A percentile compares a stretch with the other conserved stretches of the same genome.
phyloP scores from a whole-genome alignment of 1,140 invertebrate species.

The Lucilia cuprina region DNA sequence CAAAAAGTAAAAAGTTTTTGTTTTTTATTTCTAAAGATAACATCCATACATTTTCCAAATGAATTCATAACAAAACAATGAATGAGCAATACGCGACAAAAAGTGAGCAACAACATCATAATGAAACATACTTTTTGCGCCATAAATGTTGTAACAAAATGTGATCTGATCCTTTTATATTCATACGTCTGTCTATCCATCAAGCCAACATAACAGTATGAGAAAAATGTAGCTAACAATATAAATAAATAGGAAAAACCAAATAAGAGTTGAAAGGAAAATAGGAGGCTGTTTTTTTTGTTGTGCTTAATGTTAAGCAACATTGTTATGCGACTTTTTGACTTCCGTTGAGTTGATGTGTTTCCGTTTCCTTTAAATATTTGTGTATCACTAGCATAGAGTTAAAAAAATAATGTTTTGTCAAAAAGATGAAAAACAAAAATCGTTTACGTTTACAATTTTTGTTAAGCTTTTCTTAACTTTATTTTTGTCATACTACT shows the following conservation, averaged over 20 bases:
- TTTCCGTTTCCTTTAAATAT: constrained; percentile 57
- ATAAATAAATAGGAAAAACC: constrained; percentile 41
- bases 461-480: background rate
- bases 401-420: background rate
- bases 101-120: constrained; percentile 47
- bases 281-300: constrained; percentile 17
- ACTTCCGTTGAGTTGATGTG: constrained; percentile 62
- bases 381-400: background rate
- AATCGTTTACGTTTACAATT: background rate
- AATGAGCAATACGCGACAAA: constrained; percentile 29
- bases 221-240: background rate
- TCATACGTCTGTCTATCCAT: too few relatives aligned
- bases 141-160: constrained; percentile 57
- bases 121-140: constrained; percentile 53
- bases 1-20: background rate
- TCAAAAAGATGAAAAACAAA: constrained; percentile 20
- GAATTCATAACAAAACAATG: constrained; percentile 52
- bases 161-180: constrained; percentile 39
- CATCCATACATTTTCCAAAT: constrained; percentile 57
- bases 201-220: too few relatives aligned
- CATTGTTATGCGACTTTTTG: constrained; percentile 62
- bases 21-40: background rate
- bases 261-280: constrained; percentile 37
- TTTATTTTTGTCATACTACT: background rate
- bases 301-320: constrained; percentile 41